These are phyloP conservation scores for Sylvietta virens DNA, from an alignment of 2,113 vertebrate species.

Conservation along the genomic window DNA sequence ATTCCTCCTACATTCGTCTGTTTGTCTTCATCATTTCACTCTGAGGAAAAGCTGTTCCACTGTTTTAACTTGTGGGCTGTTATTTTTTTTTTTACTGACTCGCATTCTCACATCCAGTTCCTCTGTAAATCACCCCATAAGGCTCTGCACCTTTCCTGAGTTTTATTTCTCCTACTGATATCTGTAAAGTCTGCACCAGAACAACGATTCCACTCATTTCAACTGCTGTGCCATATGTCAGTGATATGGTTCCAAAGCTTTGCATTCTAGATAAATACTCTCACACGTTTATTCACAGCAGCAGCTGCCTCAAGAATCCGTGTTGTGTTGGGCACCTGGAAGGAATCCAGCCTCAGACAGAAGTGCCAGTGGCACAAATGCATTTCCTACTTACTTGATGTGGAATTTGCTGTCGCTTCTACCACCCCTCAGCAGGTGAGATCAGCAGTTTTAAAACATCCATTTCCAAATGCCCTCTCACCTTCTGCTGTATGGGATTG, in stretches of 20 bases:
- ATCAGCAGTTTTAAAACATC: background rate
- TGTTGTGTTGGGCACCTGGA: background rate
- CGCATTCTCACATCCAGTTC: background rate
- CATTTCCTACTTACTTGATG: background rate
- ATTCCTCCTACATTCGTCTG: conserved; percentile 65
- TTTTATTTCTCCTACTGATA: background rate
- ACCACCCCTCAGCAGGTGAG: background rate
- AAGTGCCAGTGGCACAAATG: background rate
- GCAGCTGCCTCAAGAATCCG: background rate
- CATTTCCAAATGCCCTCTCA: background rate
- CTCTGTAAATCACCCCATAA: background rate
- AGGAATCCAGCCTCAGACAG: background rate
- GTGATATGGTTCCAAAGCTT: background rate
- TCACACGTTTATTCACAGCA: background rate
- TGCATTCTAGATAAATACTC: background rate
- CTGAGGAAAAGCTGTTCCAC: conserved; percentile 7
- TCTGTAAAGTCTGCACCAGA: background rate
- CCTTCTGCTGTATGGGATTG: background rate
- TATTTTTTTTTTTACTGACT: background rate
- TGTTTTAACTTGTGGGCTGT: conserved; percentile 32
- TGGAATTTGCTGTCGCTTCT: background rate
- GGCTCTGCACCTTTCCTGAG: background rate
- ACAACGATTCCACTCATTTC: background rate
- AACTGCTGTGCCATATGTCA: background rate
- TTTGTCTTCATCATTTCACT: conserved; percentile 56